Conservation (phyloP, 2,888 invertebrate species). For the Eupithecia subfuscata region DNA sequence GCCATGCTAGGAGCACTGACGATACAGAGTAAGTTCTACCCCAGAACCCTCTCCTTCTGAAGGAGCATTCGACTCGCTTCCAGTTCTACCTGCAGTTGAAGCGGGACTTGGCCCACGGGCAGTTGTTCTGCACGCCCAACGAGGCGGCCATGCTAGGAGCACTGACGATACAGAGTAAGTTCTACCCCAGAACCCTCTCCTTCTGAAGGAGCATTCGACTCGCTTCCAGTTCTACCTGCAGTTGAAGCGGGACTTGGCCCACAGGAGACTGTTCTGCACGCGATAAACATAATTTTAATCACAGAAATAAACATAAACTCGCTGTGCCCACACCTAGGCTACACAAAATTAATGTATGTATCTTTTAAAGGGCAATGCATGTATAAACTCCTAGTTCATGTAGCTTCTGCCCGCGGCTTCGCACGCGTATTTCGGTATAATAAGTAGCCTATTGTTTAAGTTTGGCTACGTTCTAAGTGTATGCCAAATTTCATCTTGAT, state of each 20-base stretch:
- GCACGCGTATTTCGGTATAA: too few relatives aligned
- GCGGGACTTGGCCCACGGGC: conserved; percentile 96
- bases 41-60: conserved; percentile 96
- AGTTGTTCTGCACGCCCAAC: conserved; percentile 95
- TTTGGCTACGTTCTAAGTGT: too few relatives aligned
- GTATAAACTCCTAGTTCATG: too few relatives aligned
- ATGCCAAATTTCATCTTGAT: too few relatives aligned
- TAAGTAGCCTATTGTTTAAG: too few relatives aligned
- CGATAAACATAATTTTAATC: too few relatives aligned
- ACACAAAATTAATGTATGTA: too few relatives aligned
- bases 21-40: conserved; percentile 98
- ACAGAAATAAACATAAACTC: too few relatives aligned
- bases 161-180: conserved; percentile 96
- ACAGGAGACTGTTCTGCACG: conserved; percentile 97
- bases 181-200: conserved; percentile 98
- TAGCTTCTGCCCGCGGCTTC: too few relatives aligned
- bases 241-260: conserved; percentile 95
- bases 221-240: conserved; percentile 97
- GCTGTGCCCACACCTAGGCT: too few relatives aligned
- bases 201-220: conserved; percentile 96
- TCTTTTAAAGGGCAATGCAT: too few relatives aligned
- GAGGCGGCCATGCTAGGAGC: conserved; percentile 96
- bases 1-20: conserved; percentile 95
- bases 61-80: conserved; percentile 97
- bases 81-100: conserved; percentile 97